A percentile compares a stretch with the other conserved stretches of the same genome.
Conservation (phyloP, 2,797 vertebrate species). For the Lacerta viridis region DNA sequence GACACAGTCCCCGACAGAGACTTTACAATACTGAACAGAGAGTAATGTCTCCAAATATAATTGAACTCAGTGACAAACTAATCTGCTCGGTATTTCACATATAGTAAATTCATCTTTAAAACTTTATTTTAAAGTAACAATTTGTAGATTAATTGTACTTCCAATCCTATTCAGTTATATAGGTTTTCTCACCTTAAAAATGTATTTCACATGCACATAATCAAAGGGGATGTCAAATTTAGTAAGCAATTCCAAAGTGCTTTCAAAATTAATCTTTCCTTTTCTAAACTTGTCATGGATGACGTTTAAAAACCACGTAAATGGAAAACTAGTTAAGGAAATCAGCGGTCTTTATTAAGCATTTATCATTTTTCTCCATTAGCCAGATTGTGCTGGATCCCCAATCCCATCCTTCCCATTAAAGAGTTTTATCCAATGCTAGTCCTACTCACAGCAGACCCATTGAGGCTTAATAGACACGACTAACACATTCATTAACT, state of each 20-base stretch:
- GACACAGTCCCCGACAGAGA: neutral
- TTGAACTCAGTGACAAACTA: neutral
- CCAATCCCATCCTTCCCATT: no score
- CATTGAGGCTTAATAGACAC: no score
- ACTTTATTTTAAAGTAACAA: neutral
- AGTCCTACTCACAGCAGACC: no score
- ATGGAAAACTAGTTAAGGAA: conserved; percentile 75
- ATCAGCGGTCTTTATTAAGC: neutral
- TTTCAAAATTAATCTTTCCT: conserved; percentile 73
- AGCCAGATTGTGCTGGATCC: neutral
- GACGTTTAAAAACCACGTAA: conserved; percentile 78
- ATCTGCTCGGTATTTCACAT: neutral
- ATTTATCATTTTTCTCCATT: neutral
- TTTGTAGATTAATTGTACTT: neutral
- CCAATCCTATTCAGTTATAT: neutral
- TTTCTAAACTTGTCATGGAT: conserved; percentile 77
- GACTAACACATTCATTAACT: no score
- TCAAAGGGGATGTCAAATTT: conserved; percentile 75
- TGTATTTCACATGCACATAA: conserved; percentile 70
- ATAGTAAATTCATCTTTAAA: conserved; percentile 4
- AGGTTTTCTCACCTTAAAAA: conserved; percentile 81
- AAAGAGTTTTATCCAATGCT: no score
- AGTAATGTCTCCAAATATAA: neutral
- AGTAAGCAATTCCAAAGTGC: conserved; percentile 71
- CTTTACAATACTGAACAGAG: neutral